Evolutionary conservation across 2,113 vertebrate species (phyloP), one percentile per base, ranked within the genome.

Genomic region (Sturnus vulgaris): DNA sequence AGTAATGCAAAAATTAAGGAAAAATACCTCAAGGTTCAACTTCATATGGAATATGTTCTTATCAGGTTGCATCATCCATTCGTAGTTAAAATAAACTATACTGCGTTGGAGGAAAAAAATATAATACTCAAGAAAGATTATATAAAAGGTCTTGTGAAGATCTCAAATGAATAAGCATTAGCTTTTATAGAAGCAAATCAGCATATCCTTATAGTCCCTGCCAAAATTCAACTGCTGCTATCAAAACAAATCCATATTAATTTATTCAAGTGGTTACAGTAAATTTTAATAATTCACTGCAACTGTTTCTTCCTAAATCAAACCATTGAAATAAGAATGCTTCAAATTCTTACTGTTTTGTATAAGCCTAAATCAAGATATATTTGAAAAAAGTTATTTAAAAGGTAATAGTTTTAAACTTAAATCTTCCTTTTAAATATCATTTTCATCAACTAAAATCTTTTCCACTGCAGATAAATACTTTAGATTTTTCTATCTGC

Each of bases 191-290:
- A 87, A 92, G 28, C 23, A 93, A 82, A 94, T 78, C 70, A 88
- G 23, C 60, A 56, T 88, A 60, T 78, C 9, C 28, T 88, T 73
- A 69, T 25, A 83, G n/a, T 86, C 21, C 24, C 31, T 80, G 50
- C 61, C 71, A 88, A 93, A 88, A 82, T 75, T 84, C 66, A 66
- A 64, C 73, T 56, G 27, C 56, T 73, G n/a, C 59, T 92, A 71
- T 85, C 50, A 87, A 93, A 95, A 73, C 42, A 82, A 77, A 92
- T 88, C 37, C 81, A 60, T 81, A 91, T 86, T 92, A 91, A 93
- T 90, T 94, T 94, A 94, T 95, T 78, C 65, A 80, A 96, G 35
- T 69, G 33, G 19, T 92, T 89, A 82, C n/a, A 92, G 37, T 91
- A 92, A 81, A 88, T 83, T 76, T 92, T 78, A 83, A 83, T 52